phyloP scores from a whole-genome alignment of 2,797 vertebrate genomes.

The Sebastes vulpes region DNA sequence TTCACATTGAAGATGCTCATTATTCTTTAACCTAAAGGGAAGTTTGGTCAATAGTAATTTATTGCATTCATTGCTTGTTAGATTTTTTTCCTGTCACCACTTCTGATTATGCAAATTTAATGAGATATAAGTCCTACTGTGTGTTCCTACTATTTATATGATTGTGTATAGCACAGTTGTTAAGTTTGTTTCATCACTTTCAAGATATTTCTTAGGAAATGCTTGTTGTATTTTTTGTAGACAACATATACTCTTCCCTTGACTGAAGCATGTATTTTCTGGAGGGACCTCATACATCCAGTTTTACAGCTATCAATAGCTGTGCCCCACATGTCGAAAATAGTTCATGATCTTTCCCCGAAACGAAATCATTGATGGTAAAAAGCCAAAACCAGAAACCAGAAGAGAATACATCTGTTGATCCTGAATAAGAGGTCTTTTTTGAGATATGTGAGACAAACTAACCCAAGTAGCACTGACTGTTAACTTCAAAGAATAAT shows the following conservation, averaged over 20 bases:
- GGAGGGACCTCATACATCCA: not conserved
- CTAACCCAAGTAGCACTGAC: not conserved
- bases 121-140: not conserved
- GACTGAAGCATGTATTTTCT: not conserved
- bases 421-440: not conserved
- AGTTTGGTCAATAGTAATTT: not conserved
- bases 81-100: not conserved
- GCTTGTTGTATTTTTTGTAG: not conserved
- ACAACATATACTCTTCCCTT: not conserved
- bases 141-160: not conserved
- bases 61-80: not conserved
- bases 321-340: not conserved
- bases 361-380: not conserved
- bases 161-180: rapidly evolving
- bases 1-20: not conserved
- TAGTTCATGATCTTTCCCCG: not conserved
- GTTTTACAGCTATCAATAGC: not conserved
- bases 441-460: not conserved
- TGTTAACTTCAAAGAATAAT: constrained; percentile 46
- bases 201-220: not conserved
- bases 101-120: not conserved
- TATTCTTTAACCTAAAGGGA: not conserved
- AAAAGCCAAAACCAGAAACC: not conserved
- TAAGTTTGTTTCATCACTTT: not conserved
- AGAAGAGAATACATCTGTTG: not conserved